Evolutionary conservation across 2,888 invertebrate genomes (phyloP), one percentile per base, ranked within the genome.

Genomic region (Euspilapteryx auroguttella): DNA sequence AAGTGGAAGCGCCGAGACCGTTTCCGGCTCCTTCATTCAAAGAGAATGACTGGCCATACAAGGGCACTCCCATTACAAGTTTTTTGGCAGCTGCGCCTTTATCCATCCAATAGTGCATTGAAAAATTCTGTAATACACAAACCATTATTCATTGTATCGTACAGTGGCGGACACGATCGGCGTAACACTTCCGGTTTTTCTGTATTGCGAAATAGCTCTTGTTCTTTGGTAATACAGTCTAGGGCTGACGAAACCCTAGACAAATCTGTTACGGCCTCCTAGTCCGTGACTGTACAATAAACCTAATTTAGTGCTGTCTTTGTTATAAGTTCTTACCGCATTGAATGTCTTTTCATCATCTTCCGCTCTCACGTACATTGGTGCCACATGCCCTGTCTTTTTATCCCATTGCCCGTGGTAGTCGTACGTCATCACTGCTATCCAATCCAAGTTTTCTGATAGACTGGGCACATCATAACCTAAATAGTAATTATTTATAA

Each of bases 341-440:
- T 93, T 94, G 49, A 92, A 88, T 6, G 86, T 85, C 27, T 77
- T 78, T 38, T 89, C 87, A 34, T 80, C 79, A 48, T 87, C 87
- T 14, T 83, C 83, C 0, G 87, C 86, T 47, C 86, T 83, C 2
- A 73, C 75, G 39, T 90, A 93, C 82, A 94, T 86, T 2, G 93
- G 94, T 0, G 94, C 87, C 3, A 93, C 86, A 49, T 94, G 94
- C 0, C 93, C 94, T 0, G 93, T 94, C 39, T 85, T 83, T 55
- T 90, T 89, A 46, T 93, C 93, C 92, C 92, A 93, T 46, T 92
- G 91, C 0, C 93, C 94, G 43, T 93, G 92, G 47, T 87, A 93
- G 48, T 94, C 94, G 48, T 94, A 94, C 1, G 89, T 82, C 93
- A 94, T 94, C 1, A 94, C 83, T 1, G 92, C 85, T 37, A 94